Base-by-base conservation (phyloP, 2,797 vertebrate genomes). In the Coendou prehensilis region DNA sequence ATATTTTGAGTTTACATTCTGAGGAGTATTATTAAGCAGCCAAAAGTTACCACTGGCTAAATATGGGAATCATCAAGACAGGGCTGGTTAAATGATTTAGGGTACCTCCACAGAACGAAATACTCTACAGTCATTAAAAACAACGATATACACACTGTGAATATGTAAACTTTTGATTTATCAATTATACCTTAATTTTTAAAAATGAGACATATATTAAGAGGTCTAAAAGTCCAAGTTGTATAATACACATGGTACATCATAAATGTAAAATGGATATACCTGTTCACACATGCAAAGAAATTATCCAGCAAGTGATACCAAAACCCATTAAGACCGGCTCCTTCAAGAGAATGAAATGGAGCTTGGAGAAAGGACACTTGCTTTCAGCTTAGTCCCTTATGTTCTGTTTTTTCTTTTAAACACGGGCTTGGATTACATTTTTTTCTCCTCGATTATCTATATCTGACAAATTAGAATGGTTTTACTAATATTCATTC, bases 1-100 rank as follows among this genome's bases (percentile, higher is more conserved):
- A 63, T 89, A 95, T 54, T 63, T 82, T 87, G 59, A 94, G 52
- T 92, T 89, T 22, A 71, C 56, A 83, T 83, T 91, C 73, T 90
- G 67, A 96, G 57, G 26, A 92, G 91, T 75, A 85, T 10, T 61
- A 11, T 67, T 87, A 84, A 96, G 69, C 7, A 64, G 20, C 4
- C 71, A 83, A 94, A 83, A 95, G 47, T 88, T 41, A 71, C 57
- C 69, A 83, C 9, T 69, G 56, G 20, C 57, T 91, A 93, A 91
- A 86, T 45, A 59, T 47, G 14, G 47, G n/a, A 96, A 59, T 17
- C 41, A 81, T 69, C 47, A 81, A 84, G 50, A 80, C 1, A 54
- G 14, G 33, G 80, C 22, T 47, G 23, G 59, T 83, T 73, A 85
- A 93, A 85, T 83, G 37, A 80, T 50, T 59, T n/a, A 80, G 41